Evolutionary conservation across 2,888 invertebrate genomes (phyloP), one percentile per base, ranked within the genome.

Genomic region (Hoplodrina ambigua): DNA sequence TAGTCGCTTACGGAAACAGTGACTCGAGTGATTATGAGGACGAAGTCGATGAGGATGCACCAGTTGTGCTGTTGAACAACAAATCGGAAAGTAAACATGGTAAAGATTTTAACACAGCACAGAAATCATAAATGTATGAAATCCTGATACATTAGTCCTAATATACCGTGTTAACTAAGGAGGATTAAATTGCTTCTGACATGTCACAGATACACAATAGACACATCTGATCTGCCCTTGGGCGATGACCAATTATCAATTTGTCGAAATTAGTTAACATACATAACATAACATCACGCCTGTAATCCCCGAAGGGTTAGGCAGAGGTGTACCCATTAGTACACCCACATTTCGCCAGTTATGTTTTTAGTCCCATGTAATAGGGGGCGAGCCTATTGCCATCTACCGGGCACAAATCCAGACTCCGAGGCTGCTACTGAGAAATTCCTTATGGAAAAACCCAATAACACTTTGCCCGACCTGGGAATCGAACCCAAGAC

Each of bases 1-100:
- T 97, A 84, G 97, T 97, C 53, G 96, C 97, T 0, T 97, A 97
- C 78, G 97, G 95, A 41, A 96, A 96, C 79, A 96, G 96, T 88
- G 96, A 96, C 81, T 86, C 92, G 66, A 92, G 94, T 88, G 95
- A 94, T 58, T 92, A 88, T 60, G 93, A 94, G 78, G 92, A 93
- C n/a, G 90, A 90, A 0, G 87, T 86, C 25, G 84, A 85, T 69
- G 89, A 88, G 68, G 83, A 73, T 69, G 80, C 85, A 67, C 69
- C 86, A 62, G 71, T 86, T 55, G 90, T 88, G 57, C 81, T 91
- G 55, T 61, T 88, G 56, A 85, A 81, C 63, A 83, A 86, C 57
- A 87, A 90, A 76, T 65, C 72, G 55, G 84, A 88, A 85, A 87
- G 33, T 65, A 79, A 66, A 70, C 49, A 65, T 37, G 37, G 62